Base-by-base conservation (phyloP, 2,797 vertebrate species). In the Sardinella longiceps region DNA sequence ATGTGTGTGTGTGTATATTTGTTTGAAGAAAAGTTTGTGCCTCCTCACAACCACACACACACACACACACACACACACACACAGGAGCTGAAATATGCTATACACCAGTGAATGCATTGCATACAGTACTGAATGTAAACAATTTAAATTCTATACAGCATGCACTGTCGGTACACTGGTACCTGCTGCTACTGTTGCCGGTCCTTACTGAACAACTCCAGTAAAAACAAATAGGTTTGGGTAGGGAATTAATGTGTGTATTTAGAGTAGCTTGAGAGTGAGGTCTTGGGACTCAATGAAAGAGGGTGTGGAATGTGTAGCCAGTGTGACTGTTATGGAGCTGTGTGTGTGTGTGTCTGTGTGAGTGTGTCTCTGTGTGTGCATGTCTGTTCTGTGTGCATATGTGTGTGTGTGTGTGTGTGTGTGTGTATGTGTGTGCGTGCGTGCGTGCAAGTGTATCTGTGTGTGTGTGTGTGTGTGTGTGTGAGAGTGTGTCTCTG, bases 231-330 rank as follows among this genome's bases (percentile, higher is more conserved):
- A 28, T 63, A 11, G 1, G 30, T 74, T 39, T 74, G 6, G 66
- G 37, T 74, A 39, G 66, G 39, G 5, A 37, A 20, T 20, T 33
- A 4, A 39, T 33, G 25, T 60, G 56, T 60, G 11, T 9, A n/a
- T 60, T 15, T 74, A 18, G 0, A 74, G 15, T 15, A 74, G 33
- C 39, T 74, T 33, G 66, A 39, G 66, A 39, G 30, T 74, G 66
- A 18, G 66, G 15, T 37, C 30, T 33, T 39, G 15, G 51, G 50
- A 85, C 80, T 83, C 66, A 81, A 84, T 88, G 80, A 86, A 83
- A 74, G 45, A 15, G 11, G 45, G 81, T 88, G 86, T 80, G 82
- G 87, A 90, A 87, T 88, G 86, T 86, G 50, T 83, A 87, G 60
- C 70, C 80, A 83, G 50, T 80, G 83, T 87, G 46, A 33, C 45